phyloP scores from a whole-genome alignment of 2,113 vertebrate species.

The Campylorhamphus procurvoides region DNA sequence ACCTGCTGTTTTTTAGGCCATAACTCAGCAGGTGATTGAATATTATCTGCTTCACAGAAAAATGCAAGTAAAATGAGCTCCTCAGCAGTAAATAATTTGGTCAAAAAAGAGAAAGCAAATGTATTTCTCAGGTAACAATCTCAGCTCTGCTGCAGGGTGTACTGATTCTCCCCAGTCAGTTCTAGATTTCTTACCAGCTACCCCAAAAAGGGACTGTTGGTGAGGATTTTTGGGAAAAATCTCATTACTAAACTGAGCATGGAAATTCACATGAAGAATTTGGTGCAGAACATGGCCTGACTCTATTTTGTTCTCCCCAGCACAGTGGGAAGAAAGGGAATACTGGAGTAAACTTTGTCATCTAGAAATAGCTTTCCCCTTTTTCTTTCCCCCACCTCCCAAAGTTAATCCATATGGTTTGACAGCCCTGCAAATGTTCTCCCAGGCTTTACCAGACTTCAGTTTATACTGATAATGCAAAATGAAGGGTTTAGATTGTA shows the following conservation, averaged over 20 bases:
- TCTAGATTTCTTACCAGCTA: not conserved
- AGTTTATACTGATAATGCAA: not conserved
- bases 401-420: not conserved
- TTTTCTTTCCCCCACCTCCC: not conserved
- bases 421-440: not conserved
- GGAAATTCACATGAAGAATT: not conserved
- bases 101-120: constrained; percentile 12
- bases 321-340: not conserved
- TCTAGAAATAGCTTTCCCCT: not conserved
- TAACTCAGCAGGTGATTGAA: constrained; percentile 36
- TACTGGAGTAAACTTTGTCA: not conserved
- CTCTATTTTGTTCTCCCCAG: not conserved
- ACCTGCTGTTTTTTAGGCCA: constrained; percentile 11
- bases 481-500: not conserved
- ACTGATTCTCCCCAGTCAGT: not conserved
- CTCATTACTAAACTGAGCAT: not conserved
- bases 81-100: constrained; percentile 40
- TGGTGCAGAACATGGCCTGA: not conserved
- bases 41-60: constrained; percentile 45
- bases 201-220: not conserved
- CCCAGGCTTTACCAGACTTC: not conserved
- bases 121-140: not conserved
- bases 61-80: constrained; percentile 35
- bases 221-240: not conserved
- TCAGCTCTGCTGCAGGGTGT: not conserved